Base-by-base conservation (phyloP, 2,888 invertebrate genomes). In the Amphiduros pacificus region DNA sequence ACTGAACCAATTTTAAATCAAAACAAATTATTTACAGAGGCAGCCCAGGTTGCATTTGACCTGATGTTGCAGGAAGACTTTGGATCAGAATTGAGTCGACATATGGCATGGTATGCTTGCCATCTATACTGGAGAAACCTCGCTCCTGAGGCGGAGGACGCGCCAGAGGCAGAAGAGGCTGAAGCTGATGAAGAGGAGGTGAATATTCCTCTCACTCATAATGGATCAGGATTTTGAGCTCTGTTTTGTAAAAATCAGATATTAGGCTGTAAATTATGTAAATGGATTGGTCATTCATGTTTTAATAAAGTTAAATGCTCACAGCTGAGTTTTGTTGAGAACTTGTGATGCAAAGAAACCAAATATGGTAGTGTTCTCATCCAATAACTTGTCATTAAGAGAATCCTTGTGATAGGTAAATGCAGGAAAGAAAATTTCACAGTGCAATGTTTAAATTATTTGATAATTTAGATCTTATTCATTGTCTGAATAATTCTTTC, bases 51-150 rank as follows among this genome's bases (percentile, higher is more conserved):
- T 20, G 92, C 92, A 0, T 86, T 87, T 60, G 85, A 92, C 62
- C 82, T 92, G 62, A 93, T 95, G 92, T 84, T 95, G 29, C 94
- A 96, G 82, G 94, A 95, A 84, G 93, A 95, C 73, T 88, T 88
- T 72, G 85, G 86, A 14, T 88, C 92, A 84, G 87, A 88, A 2
- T 85, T 94, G 24, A 86, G 89, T 2, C 87, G 87, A 68, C 82
- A 87, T 32, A 82, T 95, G 51, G 87, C 89, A 32, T 79, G 93
- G 44, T 89, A 90, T 80, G 88, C 92, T 29, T 91, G 91, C 78
- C 88, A 89, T 70, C 89, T 88, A 73, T 91, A 89, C 41, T 52
- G 61, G 41, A 60, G 54, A 36, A 36, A 59, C 22, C 44, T 20
- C 4, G 53, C 40, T 14, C 41, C 62, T 2, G 31, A 17, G 9